Evolutionary conservation across 2,797 vertebrate genomes (phyloP), one percentile per base, ranked within the genome.

Genomic region (Melanitta fusca): DNA sequence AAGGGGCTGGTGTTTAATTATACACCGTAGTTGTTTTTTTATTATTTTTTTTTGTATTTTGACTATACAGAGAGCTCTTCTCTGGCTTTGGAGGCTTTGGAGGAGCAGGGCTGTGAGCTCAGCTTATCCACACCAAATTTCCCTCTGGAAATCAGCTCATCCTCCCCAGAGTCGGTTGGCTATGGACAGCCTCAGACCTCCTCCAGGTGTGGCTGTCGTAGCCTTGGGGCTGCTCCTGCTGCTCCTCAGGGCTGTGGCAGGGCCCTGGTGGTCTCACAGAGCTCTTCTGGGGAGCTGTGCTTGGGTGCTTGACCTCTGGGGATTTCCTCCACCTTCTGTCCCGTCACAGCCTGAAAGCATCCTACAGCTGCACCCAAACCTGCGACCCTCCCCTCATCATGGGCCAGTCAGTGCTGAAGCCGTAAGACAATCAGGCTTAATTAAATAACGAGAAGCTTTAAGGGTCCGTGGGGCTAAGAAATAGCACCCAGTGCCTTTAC

Each of bases 181-280:
- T 17, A 2, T 0, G 1, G 56, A 2, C 3, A 20, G n/a, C 21
- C 17, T 18, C 60, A 47, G 70, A 21, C 28, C 39, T 27, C 11
- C 74, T 36, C 30, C 49, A 2, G 5, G 3, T 27, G 41, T 1
- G 2, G 34, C 16, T 12, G 16, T 4, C 11, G 56, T 43, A 32
- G 60, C 79, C 58, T 34, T 2, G 5, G 28, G 73, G 43, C n/a
- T 25, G 34, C 39, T 11, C 45, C 43, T 34, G 22, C 68, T 66
- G 68, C 58, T 61, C 34, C 16, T 61, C 61, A 8, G 38, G 39
- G 27, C 61, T 6, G 11, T 3, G 27, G 36, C 24, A 13, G 8
- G 17, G 27, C 54, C 57, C 30, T 43, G 30, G 15, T 32, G 41
- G 7, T 36, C 39, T 25, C 19, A 11, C 45, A 11, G 71, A 15